Evolutionary conservation across 2,888 invertebrate genomes (phyloP).

Genomic region (Mayetiola destructor): DNA sequence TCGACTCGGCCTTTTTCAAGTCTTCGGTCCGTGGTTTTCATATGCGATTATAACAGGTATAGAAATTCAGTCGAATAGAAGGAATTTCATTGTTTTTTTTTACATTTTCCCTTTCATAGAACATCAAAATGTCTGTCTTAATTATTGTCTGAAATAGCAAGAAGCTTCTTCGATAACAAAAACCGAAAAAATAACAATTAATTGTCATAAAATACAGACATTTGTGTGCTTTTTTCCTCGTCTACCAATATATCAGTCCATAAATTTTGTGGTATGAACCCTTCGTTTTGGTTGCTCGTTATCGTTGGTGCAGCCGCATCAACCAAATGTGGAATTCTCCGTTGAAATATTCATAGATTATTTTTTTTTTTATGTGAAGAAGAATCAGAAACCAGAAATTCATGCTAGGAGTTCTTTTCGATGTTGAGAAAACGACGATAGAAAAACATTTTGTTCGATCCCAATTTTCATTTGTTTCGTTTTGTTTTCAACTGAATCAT

Average conservation of each 20-base stretch:
- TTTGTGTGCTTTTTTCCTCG: background rate
- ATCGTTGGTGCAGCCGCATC: too few relatives aligned
- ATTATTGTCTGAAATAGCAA: slow-evolving; percentile 2
- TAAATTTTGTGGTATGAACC: background rate
- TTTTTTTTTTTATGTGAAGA: too few relatives aligned
- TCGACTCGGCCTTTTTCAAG: slow-evolving; percentile 1
- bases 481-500: slow-evolving; percentile 9
- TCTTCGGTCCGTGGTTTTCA: background rate
- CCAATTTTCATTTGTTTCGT: slow-evolving; percentile 4
- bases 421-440: background rate
- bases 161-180: slow-evolving; percentile 7
- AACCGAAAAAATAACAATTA: slow-evolving; percentile 1
- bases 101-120: too few relatives aligned
- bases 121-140: slow-evolving; percentile 12
- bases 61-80: background rate
- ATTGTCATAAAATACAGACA: slow-evolving; percentile 7
- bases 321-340: too few relatives aligned
- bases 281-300: background rate
- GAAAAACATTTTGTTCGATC: background rate
- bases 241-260: background rate
- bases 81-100: background rate
- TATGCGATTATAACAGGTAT: slow-evolving; percentile 7
- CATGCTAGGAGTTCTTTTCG: background rate
- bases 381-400: too few relatives aligned
- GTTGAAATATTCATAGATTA: too few relatives aligned